Conservation (phyloP, 1,140 invertebrate species). For the Temnothorax curvispinosus region DNA sequence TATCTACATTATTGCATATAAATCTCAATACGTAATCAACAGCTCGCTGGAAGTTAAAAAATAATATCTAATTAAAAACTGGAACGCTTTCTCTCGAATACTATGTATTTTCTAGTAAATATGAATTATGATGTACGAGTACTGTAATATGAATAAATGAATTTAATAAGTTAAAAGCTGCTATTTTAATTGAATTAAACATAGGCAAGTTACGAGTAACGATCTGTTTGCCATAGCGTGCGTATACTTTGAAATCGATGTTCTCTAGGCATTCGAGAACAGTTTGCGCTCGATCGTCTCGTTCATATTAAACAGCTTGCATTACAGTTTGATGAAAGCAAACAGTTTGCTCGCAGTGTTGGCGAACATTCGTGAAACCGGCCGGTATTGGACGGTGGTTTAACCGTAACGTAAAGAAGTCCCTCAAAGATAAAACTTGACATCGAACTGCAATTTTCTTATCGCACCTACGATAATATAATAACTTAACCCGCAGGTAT, state of each 20-base stretch:
- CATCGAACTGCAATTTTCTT: slow-evolving; percentile 37
- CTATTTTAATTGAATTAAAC: background rate
- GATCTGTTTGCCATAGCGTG: background rate
- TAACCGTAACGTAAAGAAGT: slow-evolving; percentile 21
- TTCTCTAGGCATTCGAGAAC: background rate
- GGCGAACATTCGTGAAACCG: background rate
- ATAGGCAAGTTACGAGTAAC: background rate
- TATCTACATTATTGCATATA: background rate
- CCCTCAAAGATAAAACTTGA: slow-evolving; percentile 35
- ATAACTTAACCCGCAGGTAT: background rate
- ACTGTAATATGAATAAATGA: background rate
- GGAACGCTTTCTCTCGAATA: background rate
- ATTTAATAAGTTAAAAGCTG: background rate
- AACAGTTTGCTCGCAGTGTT: slow-evolving; percentile 11
- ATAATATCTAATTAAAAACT: background rate
- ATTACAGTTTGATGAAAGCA: slow-evolving; percentile 41
- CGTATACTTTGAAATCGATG: slow-evolving; percentile 1
- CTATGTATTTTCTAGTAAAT: background rate
- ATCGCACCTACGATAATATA: slow-evolving; percentile 26
- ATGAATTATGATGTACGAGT: background rate
- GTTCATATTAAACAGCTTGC: slow-evolving; percentile 44
- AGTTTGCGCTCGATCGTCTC: slow-evolving; percentile 13
- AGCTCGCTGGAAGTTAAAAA: background rate
- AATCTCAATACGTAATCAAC: background rate
- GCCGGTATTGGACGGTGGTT: background rate